Evolutionary conservation across 2,797 vertebrate genomes (phyloP).

Genomic region (Echiichthys vipera): DNA sequence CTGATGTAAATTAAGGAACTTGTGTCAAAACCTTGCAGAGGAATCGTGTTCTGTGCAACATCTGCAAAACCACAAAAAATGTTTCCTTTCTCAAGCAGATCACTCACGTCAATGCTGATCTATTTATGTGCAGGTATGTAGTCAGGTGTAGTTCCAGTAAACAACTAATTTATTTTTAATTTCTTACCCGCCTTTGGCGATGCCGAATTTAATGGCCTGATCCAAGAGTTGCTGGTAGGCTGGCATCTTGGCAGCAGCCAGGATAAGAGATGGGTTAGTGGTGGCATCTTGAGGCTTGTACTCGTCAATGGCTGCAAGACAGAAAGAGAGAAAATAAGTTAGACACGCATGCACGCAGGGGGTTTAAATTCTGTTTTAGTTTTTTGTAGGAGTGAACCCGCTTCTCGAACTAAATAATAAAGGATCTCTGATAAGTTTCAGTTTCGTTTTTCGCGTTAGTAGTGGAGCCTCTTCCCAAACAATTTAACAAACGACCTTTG

Average conservation of each 20-base stretch:
- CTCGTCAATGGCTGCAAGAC: conserved; percentile 91
- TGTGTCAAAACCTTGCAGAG: conserved; percentile 7
- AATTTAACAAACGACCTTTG: too few relatives aligned
- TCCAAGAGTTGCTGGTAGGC: conserved; percentile 91
- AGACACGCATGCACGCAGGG: too few relatives aligned
- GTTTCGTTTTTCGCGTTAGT: too few relatives aligned
- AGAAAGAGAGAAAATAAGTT: not conserved
- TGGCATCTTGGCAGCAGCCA: conserved; percentile 96
- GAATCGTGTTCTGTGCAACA: not conserved
- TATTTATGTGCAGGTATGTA: not conserved
- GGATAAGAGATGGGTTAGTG: conserved; percentile 96
- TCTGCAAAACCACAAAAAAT: not conserved
- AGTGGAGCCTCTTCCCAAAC: too few relatives aligned
- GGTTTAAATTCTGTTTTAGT: too few relatives aligned
- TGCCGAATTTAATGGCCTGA: conserved; percentile 91
- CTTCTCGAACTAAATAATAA: too few relatives aligned
- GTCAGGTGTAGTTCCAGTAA: not conserved
- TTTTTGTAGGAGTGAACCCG: too few relatives aligned
- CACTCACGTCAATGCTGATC: not conserved
- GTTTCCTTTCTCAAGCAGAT: not conserved
- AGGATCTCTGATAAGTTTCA: too few relatives aligned
- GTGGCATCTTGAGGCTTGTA: conserved; percentile 98
- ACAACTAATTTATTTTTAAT: not conserved
- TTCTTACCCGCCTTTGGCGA: conserved; percentile 90
- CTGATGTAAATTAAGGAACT: conserved; percentile 22